A percentile compares a stretch with the other conserved stretches of the same genome.
Evolutionary conservation across 2,797 vertebrate species (phyloP).

Genomic region (Pampus argenteus): DNA sequence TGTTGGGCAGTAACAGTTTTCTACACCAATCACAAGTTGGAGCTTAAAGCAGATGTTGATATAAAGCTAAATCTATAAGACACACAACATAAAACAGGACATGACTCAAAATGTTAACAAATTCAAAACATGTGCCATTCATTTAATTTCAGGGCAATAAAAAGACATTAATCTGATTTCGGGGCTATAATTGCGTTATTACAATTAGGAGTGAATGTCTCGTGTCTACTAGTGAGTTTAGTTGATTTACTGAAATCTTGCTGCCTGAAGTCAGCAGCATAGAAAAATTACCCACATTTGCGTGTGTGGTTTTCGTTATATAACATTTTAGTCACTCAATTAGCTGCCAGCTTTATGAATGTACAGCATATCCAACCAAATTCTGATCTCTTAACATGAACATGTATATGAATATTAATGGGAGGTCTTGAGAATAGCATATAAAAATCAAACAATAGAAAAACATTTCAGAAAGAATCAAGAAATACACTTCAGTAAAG

Average conservation of each 20-base stretch:
- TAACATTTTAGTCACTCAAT: constrained; percentile 33
- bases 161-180: constrained; percentile 24
- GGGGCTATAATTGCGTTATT: constrained; percentile 31
- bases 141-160: constrained; percentile 31
- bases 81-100: neutral
- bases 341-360: constrained; percentile 37
- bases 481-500: neutral
- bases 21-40: neutral
- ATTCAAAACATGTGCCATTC: constrained; percentile 20
- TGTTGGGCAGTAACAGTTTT: neutral
- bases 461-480: constrained; percentile 10
- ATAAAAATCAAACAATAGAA: constrained; percentile 22
- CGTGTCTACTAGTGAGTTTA: neutral
- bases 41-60: constrained; percentile 8
- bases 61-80: neutral
- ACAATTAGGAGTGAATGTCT: constrained; percentile 6
- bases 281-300: constrained; percentile 19
- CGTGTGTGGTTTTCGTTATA: constrained; percentile 36
- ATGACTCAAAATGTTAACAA: constrained; percentile 10
- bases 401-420: constrained; percentile 23
- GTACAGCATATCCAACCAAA: constrained; percentile 24
- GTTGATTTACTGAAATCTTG: neutral
- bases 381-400: constrained; percentile 25
- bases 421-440: neutral
- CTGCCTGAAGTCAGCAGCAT: constrained; percentile 10